Conservation (phyloP, 2,797 vertebrate species). For the Botia almorhae region DNA sequence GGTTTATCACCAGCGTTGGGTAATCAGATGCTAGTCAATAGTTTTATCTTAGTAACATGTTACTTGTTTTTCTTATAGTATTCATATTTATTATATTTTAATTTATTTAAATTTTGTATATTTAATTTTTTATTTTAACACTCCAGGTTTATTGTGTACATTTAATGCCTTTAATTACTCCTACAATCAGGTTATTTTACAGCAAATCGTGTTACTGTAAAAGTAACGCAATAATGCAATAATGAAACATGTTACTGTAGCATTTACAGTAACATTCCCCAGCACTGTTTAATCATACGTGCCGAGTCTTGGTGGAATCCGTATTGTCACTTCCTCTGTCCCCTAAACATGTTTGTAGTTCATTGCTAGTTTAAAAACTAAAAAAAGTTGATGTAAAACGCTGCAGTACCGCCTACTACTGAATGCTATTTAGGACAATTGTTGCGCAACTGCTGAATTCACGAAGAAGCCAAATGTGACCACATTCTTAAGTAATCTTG, state of each 20-base stretch:
- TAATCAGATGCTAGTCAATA: neutral
- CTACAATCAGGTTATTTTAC: too few species aligned
- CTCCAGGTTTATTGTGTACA: too few species aligned
- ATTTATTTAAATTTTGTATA: too few species aligned
- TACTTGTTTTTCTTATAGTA: too few species aligned
- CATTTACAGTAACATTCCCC: neutral
- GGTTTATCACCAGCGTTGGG: neutral
- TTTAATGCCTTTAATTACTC: too few species aligned
- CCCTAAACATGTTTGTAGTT: neutral
- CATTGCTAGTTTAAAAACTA: neutral
- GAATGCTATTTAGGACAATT: neutral
- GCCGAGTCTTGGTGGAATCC: neutral
- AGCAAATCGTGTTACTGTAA: neutral
- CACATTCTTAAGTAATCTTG: constrained; percentile 37
- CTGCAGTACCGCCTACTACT: neutral
- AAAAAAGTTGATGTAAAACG: neutral
- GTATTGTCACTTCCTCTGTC: neutral
- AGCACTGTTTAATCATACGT: neutral
- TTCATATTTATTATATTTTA: too few species aligned
- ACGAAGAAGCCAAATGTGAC: constrained; percentile 8
- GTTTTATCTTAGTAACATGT: too few species aligned
- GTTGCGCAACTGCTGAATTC: constrained; percentile 7
- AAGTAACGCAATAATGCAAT: neutral
- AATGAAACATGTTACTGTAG: too few species aligned
- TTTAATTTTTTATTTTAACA: too few species aligned